Evolutionary conservation across 2,888 invertebrate genomes (phyloP), one percentile per base, ranked within the genome.

Genomic region (Caenorhabditis uteleia): DNA sequence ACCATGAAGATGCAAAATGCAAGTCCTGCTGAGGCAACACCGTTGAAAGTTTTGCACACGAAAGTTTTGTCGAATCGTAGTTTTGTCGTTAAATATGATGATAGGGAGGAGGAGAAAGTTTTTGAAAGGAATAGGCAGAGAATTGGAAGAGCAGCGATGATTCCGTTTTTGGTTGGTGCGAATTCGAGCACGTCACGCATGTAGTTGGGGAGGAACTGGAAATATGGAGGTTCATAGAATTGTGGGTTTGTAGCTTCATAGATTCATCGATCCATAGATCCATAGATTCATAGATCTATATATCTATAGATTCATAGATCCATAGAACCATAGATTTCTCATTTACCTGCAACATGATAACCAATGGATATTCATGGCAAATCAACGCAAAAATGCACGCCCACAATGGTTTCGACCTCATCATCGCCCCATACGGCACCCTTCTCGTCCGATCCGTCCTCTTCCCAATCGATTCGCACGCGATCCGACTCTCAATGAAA

Each of bases 101-200:
- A 78, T n/a, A 79, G 49, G 2, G 75, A 75, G 2, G 81, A 72
- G 2, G 77, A 77, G 25, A 74, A 49, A 16, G 77, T 81, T 60
- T 81, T 81, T 21, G 77, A 77, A 12, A 79, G 45, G 47, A 79
- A 78, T 6, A 81, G 62, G 44, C 77, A 80, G 10, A 76, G 50
- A 45, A 78, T 81, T 2, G 81, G 81, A 12, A 81, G 58, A 0
- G 81, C 78, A 0, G 70, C 67, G 14, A 73, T 57, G 7, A 73
- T 49, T 23, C 78, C 79, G 40, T 79, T 79, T 39, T 79, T 72
- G 6, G 80, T 78, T n/a, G 80, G 80, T n/a, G 78, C 70, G 40
- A 80, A 79, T 43, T 79, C 77, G 10, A 80, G 65, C 10, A 80
- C 80, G 48, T 80, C 80, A 54, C 80, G 55, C 77, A 80, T 78